These are phyloP conservation scores for Diacarnus erythraeanus DNA, from an alignment of 37 sponge, comb jelly and placozoan genomes.

Conservation along the genomic window DNA sequence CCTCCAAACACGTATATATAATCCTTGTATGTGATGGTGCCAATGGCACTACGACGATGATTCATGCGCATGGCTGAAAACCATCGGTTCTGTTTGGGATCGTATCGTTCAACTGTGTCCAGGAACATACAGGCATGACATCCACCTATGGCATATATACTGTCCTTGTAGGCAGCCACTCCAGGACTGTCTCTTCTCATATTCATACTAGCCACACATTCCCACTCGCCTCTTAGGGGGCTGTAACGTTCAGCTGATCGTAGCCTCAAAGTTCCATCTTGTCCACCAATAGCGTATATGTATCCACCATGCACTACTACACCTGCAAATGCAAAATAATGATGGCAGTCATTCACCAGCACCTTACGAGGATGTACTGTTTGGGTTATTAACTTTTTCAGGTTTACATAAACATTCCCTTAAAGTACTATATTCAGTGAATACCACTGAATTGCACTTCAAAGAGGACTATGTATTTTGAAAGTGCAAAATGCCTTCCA, in stretches of 20 bases:
- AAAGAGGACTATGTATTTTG: no score
- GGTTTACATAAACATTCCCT: no score
- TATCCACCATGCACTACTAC: slow-evolving; percentile 9
- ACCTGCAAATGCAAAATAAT: not conserved
- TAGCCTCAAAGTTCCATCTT: slow-evolving; percentile 32
- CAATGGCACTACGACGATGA: slow-evolving; percentile 42
- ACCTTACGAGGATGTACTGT: no score
- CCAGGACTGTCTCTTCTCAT: slow-evolving; percentile 50
- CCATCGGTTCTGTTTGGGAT: slow-evolving; percentile 27
- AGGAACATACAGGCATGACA: slow-evolving; percentile 57
- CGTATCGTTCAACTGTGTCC: slow-evolving; percentile 58
- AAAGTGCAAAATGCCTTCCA: not conserved
- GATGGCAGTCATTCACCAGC: no score
- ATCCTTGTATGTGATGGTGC: not conserved
- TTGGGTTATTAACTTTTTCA: no score
- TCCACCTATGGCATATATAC: slow-evolving; percentile 68
- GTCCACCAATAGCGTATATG: slow-evolving; percentile 48
- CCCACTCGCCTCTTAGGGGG: slow-evolving; percentile 20
- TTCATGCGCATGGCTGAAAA: slow-evolving; percentile 35
- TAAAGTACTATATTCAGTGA: no score
- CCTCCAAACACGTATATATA: slow-evolving; percentile 47
- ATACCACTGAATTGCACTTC: no score
- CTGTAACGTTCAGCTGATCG: slow-evolving; percentile 42
- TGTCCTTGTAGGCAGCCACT: slow-evolving; percentile 23
- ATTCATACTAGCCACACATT: slow-evolving; percentile 41